Evolutionary conservation across 2,888 invertebrate species (phyloP).

Genomic region (Trachelus tabidus): DNA sequence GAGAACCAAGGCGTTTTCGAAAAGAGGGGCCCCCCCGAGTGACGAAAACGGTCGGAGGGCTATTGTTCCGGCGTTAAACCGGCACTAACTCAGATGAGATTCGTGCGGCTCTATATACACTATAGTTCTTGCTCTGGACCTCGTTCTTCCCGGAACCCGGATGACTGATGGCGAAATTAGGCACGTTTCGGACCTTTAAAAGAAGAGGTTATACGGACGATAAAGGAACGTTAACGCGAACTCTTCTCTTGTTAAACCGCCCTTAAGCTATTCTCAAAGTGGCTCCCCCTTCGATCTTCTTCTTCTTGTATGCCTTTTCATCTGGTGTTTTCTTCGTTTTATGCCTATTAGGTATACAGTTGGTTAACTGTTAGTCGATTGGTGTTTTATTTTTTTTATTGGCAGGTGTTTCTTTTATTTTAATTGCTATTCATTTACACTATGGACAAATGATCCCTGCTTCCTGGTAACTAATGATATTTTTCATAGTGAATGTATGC

Average conservation of each 20-base stretch:
- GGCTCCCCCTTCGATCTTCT: not conserved
- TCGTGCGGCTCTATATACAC: slow-evolving; percentile 32
- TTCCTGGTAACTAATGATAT: not conserved
- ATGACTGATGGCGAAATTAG: slow-evolving; percentile 50
- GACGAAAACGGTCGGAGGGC: slow-evolving; percentile 28
- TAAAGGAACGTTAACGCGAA: slow-evolving; percentile 5
- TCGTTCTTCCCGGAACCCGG: slow-evolving; percentile 33
- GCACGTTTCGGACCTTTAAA: slow-evolving; percentile 26
- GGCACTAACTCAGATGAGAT: slow-evolving; percentile 50
- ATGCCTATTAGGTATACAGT: not conserved
- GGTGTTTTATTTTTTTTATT: not conserved
- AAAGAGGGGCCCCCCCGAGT: slow-evolving; percentile 20
- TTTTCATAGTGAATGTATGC: not conserved
- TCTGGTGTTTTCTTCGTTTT: not conserved
- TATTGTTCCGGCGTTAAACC: slow-evolving; percentile 50
- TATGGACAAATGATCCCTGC: not conserved
- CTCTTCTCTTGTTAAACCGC: not conserved
- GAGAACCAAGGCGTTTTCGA: slow-evolving; percentile 11
- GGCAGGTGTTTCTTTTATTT: not conserved
- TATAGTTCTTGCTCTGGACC: not conserved
- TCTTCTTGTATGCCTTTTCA: not conserved
- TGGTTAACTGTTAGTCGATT: not conserved
- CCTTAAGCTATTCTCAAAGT: not conserved
- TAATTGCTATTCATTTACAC: not conserved
- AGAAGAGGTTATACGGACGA: slow-evolving; percentile 22